phyloP scores from a whole-genome alignment of 2,113 vertebrate species.

The Podarcis raffonei region DNA sequence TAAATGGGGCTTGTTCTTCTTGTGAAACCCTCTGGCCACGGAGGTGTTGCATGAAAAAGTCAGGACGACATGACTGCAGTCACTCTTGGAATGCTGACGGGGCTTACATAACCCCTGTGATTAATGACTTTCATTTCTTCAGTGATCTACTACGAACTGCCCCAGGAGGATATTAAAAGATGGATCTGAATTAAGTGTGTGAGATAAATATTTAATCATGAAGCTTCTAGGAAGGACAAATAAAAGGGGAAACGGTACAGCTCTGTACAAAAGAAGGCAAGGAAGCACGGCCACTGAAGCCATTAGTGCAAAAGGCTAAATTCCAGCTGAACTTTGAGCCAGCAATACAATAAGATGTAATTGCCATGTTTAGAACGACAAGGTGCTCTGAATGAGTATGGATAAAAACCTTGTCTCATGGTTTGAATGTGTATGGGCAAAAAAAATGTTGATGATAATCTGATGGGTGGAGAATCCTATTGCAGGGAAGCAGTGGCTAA shows the following conservation, averaged over 20 bases:
- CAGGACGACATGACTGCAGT: not conserved
- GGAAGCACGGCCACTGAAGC: not conserved
- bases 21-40: not conserved
- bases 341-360: not conserved
- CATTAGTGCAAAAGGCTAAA: not conserved
- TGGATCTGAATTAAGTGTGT: constrained; percentile 44
- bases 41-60: not conserved
- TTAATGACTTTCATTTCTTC: constrained; percentile 34
- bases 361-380: not conserved
- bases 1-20: not conserved
- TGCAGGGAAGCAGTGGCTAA: not conserved
- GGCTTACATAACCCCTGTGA: constrained; percentile 31
- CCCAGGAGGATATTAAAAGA: constrained; percentile 33
- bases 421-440: not conserved
- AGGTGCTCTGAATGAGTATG: not conserved
- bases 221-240: not conserved
- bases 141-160: constrained; percentile 24
- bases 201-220: constrained; percentile 47
- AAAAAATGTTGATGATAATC: not conserved
- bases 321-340: not conserved
- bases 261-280: not conserved
- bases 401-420: not conserved
- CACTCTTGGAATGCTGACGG: fast-evolving
- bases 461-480: not conserved
- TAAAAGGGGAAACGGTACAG: constrained; percentile 10